A percentile compares a stretch with the other conserved stretches of the same genome.
Conservation (phyloP, 2,113 vertebrate species). For the Gymnogyps californianus region DNA sequence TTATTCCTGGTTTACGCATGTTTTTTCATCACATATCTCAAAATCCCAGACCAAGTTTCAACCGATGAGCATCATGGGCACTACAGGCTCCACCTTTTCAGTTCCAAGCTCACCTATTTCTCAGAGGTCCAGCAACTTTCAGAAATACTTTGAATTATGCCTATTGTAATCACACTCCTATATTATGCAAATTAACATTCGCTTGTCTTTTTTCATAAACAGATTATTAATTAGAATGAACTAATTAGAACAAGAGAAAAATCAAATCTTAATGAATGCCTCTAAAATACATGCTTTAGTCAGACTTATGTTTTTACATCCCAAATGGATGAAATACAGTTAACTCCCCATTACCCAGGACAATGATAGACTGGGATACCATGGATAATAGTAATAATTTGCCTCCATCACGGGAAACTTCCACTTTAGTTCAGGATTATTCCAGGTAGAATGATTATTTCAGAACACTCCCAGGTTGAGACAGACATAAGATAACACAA, state of each 20-base stretch:
- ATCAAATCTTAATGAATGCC: not conserved
- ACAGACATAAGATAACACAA: not conserved
- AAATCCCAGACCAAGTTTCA: not conserved
- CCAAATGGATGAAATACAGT: not conserved
- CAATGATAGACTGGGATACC: not conserved
- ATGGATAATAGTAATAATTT: not conserved
- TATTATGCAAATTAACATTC: not conserved
- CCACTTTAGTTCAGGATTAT: not conserved
- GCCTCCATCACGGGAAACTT: not conserved
- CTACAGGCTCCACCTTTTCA: not conserved
- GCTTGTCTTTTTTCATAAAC: not conserved
- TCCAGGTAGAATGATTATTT: not conserved
- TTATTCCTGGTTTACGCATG: not conserved
- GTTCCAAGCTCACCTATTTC: not conserved
- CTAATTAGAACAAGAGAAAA: not conserved
- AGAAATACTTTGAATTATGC: not conserved
- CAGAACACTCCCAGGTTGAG: not conserved
- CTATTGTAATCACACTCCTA: not conserved
- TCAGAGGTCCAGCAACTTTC: not conserved
- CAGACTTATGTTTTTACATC: not conserved
- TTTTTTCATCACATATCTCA: not conserved
- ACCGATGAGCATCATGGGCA: not conserved
- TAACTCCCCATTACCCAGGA: not conserved
- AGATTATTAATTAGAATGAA: not conserved
- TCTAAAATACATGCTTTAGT: not conserved